phyloP scores from a whole-genome alignment of 2,113 vertebrate genomes.

The Corythoichthys intestinalis region DNA sequence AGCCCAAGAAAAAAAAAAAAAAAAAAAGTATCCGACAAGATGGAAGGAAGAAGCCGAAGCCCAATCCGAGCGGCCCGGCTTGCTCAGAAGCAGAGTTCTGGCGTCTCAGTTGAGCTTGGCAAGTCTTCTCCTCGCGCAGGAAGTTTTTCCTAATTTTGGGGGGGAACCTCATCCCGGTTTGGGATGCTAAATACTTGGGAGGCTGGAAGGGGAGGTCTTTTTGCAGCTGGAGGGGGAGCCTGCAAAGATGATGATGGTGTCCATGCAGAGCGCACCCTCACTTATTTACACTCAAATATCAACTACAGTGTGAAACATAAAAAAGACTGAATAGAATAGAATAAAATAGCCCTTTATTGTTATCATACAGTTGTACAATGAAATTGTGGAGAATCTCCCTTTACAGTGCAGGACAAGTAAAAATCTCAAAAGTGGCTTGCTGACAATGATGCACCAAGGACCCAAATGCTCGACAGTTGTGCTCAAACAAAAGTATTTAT shows the following conservation, averaged over 20 bases:
- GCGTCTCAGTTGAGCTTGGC: constrained; percentile 39
- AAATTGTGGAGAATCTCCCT: too few species aligned
- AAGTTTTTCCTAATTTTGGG: constrained; percentile 84
- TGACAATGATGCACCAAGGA: too few species aligned
- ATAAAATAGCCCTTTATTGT: too few species aligned
- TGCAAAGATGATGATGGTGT: constrained; percentile 17
- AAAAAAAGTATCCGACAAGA: constrained; percentile 43
- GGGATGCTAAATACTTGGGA: constrained; percentile 92
- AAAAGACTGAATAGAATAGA: too few species aligned
- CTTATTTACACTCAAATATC: neutral
- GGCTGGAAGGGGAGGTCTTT: constrained; percentile 78
- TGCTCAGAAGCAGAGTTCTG: constrained; percentile 16
- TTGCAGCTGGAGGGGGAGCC: constrained; percentile 74
- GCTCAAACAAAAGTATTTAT: too few species aligned
- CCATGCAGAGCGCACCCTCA: neutral
- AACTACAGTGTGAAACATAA: too few species aligned
- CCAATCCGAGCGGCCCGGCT: constrained; percentile 18
- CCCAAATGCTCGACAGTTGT: too few species aligned
- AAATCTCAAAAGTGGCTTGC: too few species aligned
- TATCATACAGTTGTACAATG: too few species aligned
- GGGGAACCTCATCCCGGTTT: constrained; percentile 86
- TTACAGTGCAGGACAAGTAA: too few species aligned
- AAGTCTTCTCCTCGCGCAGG: constrained; percentile 63
- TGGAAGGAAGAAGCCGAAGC: neutral
- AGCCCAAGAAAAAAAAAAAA: neutral